Base-by-base conservation (phyloP, 2,113 vertebrate genomes). In the Leucoraja erinaceus region DNA sequence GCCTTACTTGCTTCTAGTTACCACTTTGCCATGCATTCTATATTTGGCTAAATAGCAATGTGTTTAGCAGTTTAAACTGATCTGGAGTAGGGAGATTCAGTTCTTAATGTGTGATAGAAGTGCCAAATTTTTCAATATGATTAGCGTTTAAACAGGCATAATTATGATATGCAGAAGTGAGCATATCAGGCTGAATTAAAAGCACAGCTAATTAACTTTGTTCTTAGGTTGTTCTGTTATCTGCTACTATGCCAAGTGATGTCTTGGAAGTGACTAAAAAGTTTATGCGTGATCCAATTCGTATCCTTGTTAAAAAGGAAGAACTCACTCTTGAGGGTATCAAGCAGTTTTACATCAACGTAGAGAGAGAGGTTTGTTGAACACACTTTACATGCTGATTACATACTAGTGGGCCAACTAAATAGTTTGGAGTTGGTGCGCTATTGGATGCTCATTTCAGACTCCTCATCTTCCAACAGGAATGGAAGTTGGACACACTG, bases 181-280 rank as follows among this genome's bases (percentile, higher is more conserved):
- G 54, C 56, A 14, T 25, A 20, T 5, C 78, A 20, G 38, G 9
- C 54, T 59, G 54, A 38, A 20, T 25, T 56, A 8, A 54, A 33
- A 66, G 28, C 11, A 63, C 12, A 28, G 8, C 33, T 22, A 91
- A 33, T 54, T 66, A 14, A 25, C 16, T 74, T 66, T 0, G 0
- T 3, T 31, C 92, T 1, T 93, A 99, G 99, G 98, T 99, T 94
- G 99, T 99, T 93, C 95, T 99, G 94, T 97, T 99, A 47, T 99
- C 99, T 11, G 99, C 99, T 93, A 99, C 98, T 4, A 99, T 99
- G 99, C 99, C 99, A 88, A 98, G 98, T 90, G 99, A 99, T 95
- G 98, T 99, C 94, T 95, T 99, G 96, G 99, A 99, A 95, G 99
- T 99, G 95, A 99, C 98, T 93, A 99, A 99, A 95, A 99, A 99